Percentiles rank a stretch among this genome's conserved stretches.
These are phyloP conservation scores for Marisa cornuarietis DNA, from an alignment of 1,140 invertebrate species.

Conservation along the genomic window DNA sequence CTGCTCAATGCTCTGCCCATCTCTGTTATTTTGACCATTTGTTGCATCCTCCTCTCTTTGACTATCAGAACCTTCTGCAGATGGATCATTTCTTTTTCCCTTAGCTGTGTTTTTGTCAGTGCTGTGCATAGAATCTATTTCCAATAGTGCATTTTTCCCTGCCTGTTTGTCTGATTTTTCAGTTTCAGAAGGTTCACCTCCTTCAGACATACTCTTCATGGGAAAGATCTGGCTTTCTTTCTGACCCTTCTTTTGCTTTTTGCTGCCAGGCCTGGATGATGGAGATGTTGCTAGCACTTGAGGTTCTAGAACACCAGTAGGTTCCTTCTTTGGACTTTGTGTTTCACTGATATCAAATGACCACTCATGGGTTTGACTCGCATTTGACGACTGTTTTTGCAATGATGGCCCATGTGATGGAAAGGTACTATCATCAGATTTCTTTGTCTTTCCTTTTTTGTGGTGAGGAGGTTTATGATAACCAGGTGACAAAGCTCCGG, in stretches of 20 bases:
- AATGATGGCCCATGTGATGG: not conserved
- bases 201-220: slow-evolving; percentile 1
- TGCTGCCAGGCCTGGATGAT: not conserved
- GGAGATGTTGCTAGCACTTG: not conserved
- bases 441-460: not conserved
- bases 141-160: slow-evolving; percentile 26
- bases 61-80: slow-evolving; percentile 24
- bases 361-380: slow-evolving; percentile 14
- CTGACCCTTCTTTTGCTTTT: slow-evolving; percentile 28
- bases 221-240: slow-evolving; percentile 13
- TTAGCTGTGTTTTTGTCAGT: slow-evolving; percentile 34
- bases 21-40: not conserved
- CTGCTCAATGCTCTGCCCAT: slow-evolving; percentile 9
- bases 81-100: slow-evolving; percentile 16
- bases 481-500: slow-evolving; percentile 7
- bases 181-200: not conserved
- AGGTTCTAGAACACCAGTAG: not conserved
- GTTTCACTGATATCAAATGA: not conserved
- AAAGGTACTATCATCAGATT: not conserved
- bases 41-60: slow-evolving; percentile 12
- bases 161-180: slow-evolving; percentile 11
- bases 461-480: slow-evolving; percentile 16
- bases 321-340: not conserved
- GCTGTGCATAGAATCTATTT: slow-evolving; percentile 28
- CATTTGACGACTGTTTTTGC: not conserved